Evolutionary conservation across 2,113 vertebrate species (phyloP).

Genomic region (Sebastes schlegelii): DNA sequence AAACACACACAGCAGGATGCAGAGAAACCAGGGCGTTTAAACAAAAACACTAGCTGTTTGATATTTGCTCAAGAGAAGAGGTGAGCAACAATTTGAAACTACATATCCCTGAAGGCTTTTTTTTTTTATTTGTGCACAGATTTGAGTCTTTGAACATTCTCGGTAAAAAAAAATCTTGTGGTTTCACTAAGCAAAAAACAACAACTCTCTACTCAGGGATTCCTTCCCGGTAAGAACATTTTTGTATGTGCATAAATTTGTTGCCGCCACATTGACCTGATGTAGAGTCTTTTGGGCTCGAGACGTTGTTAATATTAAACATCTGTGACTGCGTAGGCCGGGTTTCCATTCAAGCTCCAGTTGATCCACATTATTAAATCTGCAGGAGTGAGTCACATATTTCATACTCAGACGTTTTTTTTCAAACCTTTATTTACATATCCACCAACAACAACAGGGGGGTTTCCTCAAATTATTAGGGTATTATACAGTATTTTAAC

Average conservation of each 20-base stretch:
- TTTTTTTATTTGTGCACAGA: conserved; percentile 33
- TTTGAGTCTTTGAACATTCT: conserved; percentile 18
- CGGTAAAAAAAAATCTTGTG: conserved; percentile 1
- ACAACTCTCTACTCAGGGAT: neutral
- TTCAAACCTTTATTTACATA: conserved; percentile 37
- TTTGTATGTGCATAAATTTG: conserved; percentile 18
- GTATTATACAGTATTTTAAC: neutral
- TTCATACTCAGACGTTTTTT: conserved; percentile 35
- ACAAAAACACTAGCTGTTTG: conserved; percentile 24
- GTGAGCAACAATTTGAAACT: conserved; percentile 3
- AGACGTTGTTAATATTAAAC: conserved; percentile 40
- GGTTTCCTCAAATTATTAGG: conserved; percentile 26
- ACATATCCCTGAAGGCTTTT: conserved; percentile 16
- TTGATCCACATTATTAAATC: conserved; percentile 54
- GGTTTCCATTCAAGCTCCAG: conserved; percentile 40
- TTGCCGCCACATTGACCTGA: conserved; percentile 28
- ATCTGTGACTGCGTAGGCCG: conserved; percentile 27
- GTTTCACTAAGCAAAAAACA: conserved; percentile 16
- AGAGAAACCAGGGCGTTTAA: neutral
- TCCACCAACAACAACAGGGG: conserved; percentile 23
- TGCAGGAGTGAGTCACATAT: conserved; percentile 58
- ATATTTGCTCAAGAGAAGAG: conserved; percentile 18
- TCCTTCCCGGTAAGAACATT: conserved; percentile 8
- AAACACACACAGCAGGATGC: neutral
- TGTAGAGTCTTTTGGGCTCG: conserved; percentile 11